A percentile compares a stretch with the other conserved stretches of the same genome.
Conservation (phyloP, 2,113 vertebrate genomes). For the Pogonocichla stellata region DNA sequence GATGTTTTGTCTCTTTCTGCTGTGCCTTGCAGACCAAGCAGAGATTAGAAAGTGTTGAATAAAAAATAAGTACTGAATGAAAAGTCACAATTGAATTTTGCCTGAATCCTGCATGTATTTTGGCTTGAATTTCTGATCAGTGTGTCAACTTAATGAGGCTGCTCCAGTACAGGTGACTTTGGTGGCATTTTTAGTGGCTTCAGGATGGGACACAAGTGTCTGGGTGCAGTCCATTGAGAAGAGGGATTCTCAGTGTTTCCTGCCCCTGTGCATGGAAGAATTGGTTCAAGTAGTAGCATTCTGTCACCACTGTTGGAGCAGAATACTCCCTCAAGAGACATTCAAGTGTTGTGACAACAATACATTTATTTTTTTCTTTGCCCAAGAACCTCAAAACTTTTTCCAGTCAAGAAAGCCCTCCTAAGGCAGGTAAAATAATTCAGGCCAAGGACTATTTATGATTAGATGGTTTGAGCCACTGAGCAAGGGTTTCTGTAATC, state of each 20-base stretch:
- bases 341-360: not conserved
- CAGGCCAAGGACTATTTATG: not conserved
- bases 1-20: not conserved
- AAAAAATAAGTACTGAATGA: not conserved
- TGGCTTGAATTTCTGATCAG: not conserved
- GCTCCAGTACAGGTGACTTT: not conserved
- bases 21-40: not conserved
- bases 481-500: not conserved
- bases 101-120: not conserved
- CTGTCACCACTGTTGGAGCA: not conserved
- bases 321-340: not conserved
- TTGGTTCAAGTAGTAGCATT: not conserved
- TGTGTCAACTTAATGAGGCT: not conserved
- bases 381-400: not conserved
- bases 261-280: not conserved
- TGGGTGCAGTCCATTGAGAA: not conserved
- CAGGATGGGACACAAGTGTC: not conserved
- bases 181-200: not conserved
- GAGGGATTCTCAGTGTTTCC: not conserved
- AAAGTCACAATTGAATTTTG: not conserved
- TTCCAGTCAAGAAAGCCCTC: not conserved
- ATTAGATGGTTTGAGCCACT: not conserved
- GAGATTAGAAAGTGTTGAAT: conserved; percentile 6
- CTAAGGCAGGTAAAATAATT: not conserved
- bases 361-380: not conserved